Conservation (phyloP, 2,797 vertebrate species). For the Varecia variegata region DNA sequence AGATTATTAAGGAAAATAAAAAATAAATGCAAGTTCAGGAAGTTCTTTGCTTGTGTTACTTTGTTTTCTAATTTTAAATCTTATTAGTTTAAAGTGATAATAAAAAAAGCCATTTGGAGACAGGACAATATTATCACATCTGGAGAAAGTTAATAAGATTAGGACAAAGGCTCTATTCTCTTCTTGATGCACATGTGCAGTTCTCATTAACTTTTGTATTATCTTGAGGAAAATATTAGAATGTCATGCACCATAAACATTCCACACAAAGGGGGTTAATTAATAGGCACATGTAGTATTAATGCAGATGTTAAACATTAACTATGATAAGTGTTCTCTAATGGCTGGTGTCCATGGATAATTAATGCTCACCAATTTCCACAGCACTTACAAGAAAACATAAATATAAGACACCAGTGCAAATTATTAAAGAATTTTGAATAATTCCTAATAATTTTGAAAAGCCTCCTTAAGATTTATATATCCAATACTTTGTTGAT, state of each 20-base stretch:
- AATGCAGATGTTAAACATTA: constrained; percentile 74
- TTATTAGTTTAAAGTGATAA: constrained; percentile 73
- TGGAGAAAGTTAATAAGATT: constrained; percentile 75
- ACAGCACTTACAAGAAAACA: constrained; percentile 38
- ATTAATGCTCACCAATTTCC: constrained; percentile 41
- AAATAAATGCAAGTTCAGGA: constrained; percentile 63
- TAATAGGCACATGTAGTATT: constrained; percentile 63
- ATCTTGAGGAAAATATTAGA: constrained; percentile 73
- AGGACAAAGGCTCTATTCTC: constrained; percentile 71
- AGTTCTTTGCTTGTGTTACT: constrained; percentile 67
- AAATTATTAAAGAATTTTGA: constrained; percentile 26
- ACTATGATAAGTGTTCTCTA: constrained; percentile 62
- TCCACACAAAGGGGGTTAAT: constrained; percentile 67
- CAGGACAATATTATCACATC: constrained; percentile 76
- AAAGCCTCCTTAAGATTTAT: constrained; percentile 28
- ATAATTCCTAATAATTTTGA: constrained; percentile 47
- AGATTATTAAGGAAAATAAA: constrained; percentile 71
- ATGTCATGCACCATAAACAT: constrained; percentile 69
- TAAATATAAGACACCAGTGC: neutral
- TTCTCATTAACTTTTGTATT: constrained; percentile 72
- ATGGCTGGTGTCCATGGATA: constrained; percentile 55
- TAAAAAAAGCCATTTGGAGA: constrained; percentile 72
- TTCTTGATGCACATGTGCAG: constrained; percentile 58
- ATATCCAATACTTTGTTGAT: neutral
- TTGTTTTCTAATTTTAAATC: constrained; percentile 77